A percentile compares a stretch with the other conserved stretches of the same genome.
Evolutionary conservation across 1,140 invertebrate species (phyloP).

Genomic region (Pogonognathellus flavescens): DNA sequence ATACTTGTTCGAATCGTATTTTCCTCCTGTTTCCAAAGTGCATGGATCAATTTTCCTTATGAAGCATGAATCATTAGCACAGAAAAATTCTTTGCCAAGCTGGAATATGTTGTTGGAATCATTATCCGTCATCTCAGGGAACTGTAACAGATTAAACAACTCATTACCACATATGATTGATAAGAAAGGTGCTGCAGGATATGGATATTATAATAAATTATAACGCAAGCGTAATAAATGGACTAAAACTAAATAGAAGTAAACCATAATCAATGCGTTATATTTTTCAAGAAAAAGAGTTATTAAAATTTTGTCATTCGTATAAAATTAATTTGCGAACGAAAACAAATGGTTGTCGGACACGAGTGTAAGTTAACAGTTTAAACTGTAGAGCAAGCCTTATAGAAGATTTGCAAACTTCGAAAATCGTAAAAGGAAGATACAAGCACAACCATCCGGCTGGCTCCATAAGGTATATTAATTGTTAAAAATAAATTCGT

Average conservation of each 20-base stretch:
- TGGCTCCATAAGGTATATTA: not conserved
- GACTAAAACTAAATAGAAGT: too few relatives aligned
- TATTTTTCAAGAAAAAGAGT: too few relatives aligned
- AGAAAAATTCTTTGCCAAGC: conserved; percentile 66
- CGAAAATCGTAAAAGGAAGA: not conserved
- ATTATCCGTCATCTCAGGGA: conserved; percentile 71
- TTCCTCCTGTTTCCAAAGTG: conserved; percentile 66
- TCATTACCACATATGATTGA: too few relatives aligned
- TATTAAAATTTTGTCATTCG: too few relatives aligned
- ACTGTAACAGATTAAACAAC: conserved; percentile 57
- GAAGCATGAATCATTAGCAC: conserved; percentile 52
- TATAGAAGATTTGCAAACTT: not conserved
- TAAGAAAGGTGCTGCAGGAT: too few relatives aligned
- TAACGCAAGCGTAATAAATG: too few relatives aligned
- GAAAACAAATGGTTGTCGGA: not conserved
- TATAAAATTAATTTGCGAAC: too few relatives aligned
- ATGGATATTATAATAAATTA: too few relatives aligned
- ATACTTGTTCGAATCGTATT: conserved; percentile 66
- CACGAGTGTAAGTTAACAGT: not conserved
- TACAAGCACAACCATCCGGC: not conserved
- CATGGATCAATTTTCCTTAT: conserved; percentile 57
- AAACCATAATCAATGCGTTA: too few relatives aligned
- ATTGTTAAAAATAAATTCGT: not conserved
- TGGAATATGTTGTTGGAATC: conserved; percentile 70
- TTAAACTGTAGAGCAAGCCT: not conserved